Evolutionary conservation across 2,888 invertebrate species (phyloP), one percentile per base, ranked within the genome.

Genomic region (Leptopilina myrica): DNA sequence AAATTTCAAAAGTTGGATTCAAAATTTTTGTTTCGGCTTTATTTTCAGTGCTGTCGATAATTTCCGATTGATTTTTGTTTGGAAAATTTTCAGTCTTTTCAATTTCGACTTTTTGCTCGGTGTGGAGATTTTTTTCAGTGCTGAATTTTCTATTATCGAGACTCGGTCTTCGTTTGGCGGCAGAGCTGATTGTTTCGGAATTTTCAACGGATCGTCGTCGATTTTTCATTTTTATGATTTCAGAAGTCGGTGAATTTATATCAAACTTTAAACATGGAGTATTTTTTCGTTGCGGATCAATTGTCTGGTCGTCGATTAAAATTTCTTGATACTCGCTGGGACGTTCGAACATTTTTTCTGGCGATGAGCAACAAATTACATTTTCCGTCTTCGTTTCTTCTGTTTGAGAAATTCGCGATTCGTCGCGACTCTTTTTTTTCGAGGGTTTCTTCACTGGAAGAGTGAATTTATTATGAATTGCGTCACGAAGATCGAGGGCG

Each of bases 271-370:
- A 56, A 73, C 73, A 56, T 8, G 56, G 15, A 3, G 69, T 69
- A n/a, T 14, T 73, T 53, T 40, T 73, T 9, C 56, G 66, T 49
- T n/a, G 62, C 20, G 40, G 56, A 62, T 85, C 81, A 8, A 81
- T 77, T 20, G 79, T 76, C 66, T 82, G 85, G 78, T 85, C 84
- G 33, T 84, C 62, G 69, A 85, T 82, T 5, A 79, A 81, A 78
- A 87, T 82, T 79, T 86, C 85, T 33, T 84, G 86, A 46, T 80
- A 56, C 6, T 79, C 80, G 12, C 56, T 67, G 20, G 80, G 79
- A 9, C 73, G 62, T 26, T 82, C 79, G 5, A 78, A 73, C 11
- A 73, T 26, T 33, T 73, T 73, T 14, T 73, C 73, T 7, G 73
- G 65, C 1, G 79, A 77, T 11, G 76, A 56, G 43, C 64, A 69